These are phyloP conservation scores for Prosopocoilus inquinatus DNA, from an alignment of 2,888 invertebrate species.

Conservation along the genomic window DNA sequence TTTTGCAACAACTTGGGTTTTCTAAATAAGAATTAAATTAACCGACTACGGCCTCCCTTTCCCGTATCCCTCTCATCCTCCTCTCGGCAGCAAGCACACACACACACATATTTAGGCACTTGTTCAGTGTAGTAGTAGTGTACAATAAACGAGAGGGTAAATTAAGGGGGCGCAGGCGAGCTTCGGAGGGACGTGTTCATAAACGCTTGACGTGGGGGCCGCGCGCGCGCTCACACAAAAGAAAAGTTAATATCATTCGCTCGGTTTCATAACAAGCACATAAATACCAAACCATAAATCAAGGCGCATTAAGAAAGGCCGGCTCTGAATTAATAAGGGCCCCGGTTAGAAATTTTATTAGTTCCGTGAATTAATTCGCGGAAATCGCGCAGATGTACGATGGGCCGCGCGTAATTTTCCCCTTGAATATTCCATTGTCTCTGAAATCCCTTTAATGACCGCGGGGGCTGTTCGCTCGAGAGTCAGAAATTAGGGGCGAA, in stretches of 20 bases:
- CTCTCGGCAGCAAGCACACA: background rate
- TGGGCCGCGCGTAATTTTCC: conserved; percentile 46
- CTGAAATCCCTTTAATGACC: conserved; percentile 46
- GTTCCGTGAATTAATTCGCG: conserved; percentile 22
- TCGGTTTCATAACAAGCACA: conserved; percentile 45
- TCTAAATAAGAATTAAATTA: too few relatives aligned
- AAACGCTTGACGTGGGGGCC: conserved; percentile 7
- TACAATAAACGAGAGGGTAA: conserved; percentile 6
- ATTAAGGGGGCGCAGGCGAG: background rate
- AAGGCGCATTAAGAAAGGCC: conserved; percentile 26
- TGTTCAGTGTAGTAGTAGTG: too few relatives aligned
- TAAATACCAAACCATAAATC: conserved; percentile 46
- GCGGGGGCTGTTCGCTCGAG: conserved; percentile 27
- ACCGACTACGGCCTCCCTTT: too few relatives aligned
- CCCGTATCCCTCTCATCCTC: too few relatives aligned
- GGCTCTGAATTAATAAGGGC: background rate
- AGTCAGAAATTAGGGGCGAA: conserved; percentile 14
- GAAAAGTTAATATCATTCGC: conserved; percentile 33
- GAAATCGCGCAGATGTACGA: conserved; percentile 44
- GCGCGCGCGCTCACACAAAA: conserved; percentile 23
- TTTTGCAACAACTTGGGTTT: too few relatives aligned
- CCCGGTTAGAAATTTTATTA: background rate
- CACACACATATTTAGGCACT: background rate
- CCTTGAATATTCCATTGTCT: conserved; percentile 47
- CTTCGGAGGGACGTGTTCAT: background rate